phyloP scores from a whole-genome alignment of 2,888 invertebrate genomes.

The Dynastes tityus region DNA sequence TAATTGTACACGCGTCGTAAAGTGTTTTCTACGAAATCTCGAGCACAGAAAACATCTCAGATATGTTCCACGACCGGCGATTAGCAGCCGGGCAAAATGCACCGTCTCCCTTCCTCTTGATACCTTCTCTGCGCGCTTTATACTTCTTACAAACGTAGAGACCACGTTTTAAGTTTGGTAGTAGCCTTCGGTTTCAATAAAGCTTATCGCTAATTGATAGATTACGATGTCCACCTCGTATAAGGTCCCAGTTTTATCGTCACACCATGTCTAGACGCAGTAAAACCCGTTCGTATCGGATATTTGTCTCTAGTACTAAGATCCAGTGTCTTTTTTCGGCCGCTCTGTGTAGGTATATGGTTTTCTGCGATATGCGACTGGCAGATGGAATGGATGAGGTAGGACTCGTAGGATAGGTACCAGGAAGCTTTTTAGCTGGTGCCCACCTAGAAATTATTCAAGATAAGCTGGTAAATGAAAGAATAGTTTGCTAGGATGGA shows the following conservation, averaged over 20 bases:
- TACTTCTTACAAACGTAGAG: too few relatives aligned
- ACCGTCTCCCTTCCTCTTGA: not conserved
- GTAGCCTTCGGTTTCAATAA: slow-evolving; percentile 47
- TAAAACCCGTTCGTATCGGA: slow-evolving; percentile 29
- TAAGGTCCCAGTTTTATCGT: slow-evolving; percentile 37
- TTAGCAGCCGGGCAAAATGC: slow-evolving; percentile 19
- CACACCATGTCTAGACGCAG: slow-evolving; percentile 47
- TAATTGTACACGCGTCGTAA: slow-evolving; percentile 33
- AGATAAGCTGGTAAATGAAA: slow-evolving; percentile 4
- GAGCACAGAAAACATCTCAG: slow-evolving; percentile 6
- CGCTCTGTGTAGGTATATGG: not conserved
- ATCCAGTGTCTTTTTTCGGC: not conserved
- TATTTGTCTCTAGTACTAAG: slow-evolving; percentile 10
- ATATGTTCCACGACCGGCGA: slow-evolving; percentile 6
- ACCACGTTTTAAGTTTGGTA: too few relatives aligned
- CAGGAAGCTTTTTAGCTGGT: too few relatives aligned
- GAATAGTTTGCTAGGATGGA: too few relatives aligned
- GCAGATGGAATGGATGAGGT: too few relatives aligned
- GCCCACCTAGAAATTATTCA: too few relatives aligned
- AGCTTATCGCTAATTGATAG: slow-evolving; percentile 53
- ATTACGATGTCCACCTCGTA: slow-evolving; percentile 42
- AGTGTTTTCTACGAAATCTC: slow-evolving; percentile 43
- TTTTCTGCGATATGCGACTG: too few relatives aligned
- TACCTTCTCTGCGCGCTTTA: too few relatives aligned
- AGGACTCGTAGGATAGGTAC: too few relatives aligned